Percentiles rank a stretch among this genome's conserved stretches.
phyloP scores from a whole-genome alignment of 2,113 vertebrate species.

The Engystomops pustulosus region DNA sequence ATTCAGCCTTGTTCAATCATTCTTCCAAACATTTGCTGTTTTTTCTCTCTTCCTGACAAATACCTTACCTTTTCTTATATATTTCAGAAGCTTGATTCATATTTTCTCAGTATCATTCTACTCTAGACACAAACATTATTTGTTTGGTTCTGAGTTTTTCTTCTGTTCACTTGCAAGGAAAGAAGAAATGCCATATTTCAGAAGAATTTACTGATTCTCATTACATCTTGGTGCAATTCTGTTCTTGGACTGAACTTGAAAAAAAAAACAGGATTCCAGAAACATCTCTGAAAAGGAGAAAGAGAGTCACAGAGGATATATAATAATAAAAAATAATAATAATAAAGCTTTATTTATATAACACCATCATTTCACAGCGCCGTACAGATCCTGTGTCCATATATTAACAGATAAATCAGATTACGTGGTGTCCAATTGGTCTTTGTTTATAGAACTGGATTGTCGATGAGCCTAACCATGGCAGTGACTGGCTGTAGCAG shows the following conservation, averaged over 20 bases:
- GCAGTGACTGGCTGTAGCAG: no score
- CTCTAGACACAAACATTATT: conserved; percentile 47
- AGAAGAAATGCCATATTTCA: conserved; percentile 1
- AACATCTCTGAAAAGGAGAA: background rate
- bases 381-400: no score
- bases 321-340: no score
- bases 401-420: no score
- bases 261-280: background rate
- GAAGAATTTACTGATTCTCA: conserved; percentile 46
- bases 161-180: conserved; percentile 5
- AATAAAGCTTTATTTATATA: no score
- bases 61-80: conserved; percentile 28
- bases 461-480: no score
- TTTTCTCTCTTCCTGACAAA: conserved; percentile 13
- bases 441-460: no score
- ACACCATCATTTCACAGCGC: no score
- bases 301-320: background rate
- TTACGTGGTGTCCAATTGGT: no score
- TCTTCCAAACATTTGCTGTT: background rate
- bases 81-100: conserved; percentile 43
- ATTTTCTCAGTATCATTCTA: conserved; percentile 48
- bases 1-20: conserved; percentile 35
- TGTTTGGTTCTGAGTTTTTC: conserved; percentile 40
- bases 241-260: background rate
- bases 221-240: conserved; percentile 23